These are phyloP conservation scores for Paramormyrops hopkinsi DNA, from an alignment of 2,797 vertebrate species.

Conservation along the genomic window DNA sequence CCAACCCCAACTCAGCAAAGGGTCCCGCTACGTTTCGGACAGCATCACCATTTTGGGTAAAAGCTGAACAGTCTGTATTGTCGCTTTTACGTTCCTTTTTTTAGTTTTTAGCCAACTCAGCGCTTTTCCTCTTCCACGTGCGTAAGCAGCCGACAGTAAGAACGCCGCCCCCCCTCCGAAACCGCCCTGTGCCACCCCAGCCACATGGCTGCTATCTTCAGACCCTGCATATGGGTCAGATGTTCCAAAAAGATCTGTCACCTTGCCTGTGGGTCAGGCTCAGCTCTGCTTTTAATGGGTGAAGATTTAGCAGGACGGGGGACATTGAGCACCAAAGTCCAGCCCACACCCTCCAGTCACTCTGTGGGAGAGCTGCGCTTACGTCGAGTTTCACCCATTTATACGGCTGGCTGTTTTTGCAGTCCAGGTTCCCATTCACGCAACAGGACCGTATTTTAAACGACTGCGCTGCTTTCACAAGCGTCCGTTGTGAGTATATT, in stretches of 20 bases:
- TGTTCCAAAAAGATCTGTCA: not conserved
- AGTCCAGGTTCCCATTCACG: not conserved
- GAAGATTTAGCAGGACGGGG: not conserved
- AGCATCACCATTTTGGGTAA: not conserved
- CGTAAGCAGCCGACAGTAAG: not conserved
- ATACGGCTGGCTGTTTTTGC: not conserved
- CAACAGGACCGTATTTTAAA: not conserved
- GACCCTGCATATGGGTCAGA: not conserved
- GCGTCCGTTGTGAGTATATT: not conserved
- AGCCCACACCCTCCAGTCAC: not conserved
- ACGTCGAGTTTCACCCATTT: not conserved
- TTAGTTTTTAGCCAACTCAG: not conserved
- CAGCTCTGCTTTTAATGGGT: not conserved
- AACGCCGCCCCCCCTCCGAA: not conserved
- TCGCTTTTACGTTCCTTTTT: not conserved
- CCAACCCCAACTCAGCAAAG: not conserved
- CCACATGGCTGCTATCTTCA: not conserved
- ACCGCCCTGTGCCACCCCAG: not conserved
- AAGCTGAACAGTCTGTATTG: not conserved
- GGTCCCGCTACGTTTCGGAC: not conserved
- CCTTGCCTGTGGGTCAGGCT: not conserved
- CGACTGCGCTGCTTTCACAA: not conserved
- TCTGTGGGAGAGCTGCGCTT: not conserved
- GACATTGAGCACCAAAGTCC: not conserved
- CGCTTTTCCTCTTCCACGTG: not conserved